Base-by-base conservation (phyloP, 2,797 vertebrate genomes). In the Mastacembelus armatus region DNA sequence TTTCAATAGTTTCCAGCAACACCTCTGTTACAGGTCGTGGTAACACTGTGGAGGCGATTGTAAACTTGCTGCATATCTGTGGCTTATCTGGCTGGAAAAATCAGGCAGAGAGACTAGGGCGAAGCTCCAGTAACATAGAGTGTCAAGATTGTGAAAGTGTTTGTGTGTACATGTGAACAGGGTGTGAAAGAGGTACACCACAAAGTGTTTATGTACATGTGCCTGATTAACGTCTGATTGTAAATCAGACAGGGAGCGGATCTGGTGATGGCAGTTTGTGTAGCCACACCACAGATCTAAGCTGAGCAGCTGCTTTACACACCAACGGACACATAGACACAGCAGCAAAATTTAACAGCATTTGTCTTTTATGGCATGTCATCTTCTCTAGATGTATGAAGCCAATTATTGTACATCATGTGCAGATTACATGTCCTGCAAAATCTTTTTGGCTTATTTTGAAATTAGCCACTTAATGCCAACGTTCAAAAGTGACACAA, bases 191-290 rank as follows among this genome's bases (percentile, higher is more conserved):
- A 68, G 56, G 75, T 74, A 24, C 61, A 78, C 74, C 70, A 43
- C 78, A 79, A 26, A 63, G 55, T 75, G 74, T 81, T 70, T 66
- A n/a, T 68, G 69, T 61, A 30, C 67, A 44, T 61, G 66, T 39
- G 70, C 58, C 77, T 83, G 90, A 91, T 91, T 86, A 88, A 88
- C 81, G 78, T 75, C 81, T 78, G 84, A 84, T 89, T 74, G 77
- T 92, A 92, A 93, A 92, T 92, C 92, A 91, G 58, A 85, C 66
- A 43, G 58, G 3, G 62, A 81, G 63, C 79, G 76, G 83, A 86
- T 81, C 61, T 60, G 57, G 49, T 29, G 76, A 79, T 86, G 85
- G 80, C 84, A 84, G 73, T 75, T 81, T 69, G 71, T 40, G 75
- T 27, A 49, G 78, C 74, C 69, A 48, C 79, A 80, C 66, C 48